Evolutionary conservation across 2,888 invertebrate species (phyloP).

Genomic region (Epistrophe eligans): DNA sequence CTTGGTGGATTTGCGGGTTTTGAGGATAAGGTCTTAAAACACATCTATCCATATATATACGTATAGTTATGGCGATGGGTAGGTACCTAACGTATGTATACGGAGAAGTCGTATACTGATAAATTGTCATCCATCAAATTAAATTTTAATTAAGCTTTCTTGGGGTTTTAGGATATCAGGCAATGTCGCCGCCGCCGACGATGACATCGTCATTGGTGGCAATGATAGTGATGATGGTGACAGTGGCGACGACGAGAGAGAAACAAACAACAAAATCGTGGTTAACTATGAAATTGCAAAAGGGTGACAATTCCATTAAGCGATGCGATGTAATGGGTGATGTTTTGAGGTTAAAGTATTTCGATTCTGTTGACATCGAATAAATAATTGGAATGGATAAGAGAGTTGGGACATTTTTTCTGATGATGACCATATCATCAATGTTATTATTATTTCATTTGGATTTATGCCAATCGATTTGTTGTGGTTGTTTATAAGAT

Average conservation of each 20-base stretch:
- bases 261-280: slow-evolving; percentile 35
- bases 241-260: not conserved
- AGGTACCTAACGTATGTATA: too few species aligned
- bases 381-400: slow-evolving; percentile 25
- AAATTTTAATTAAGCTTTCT: slow-evolving; percentile 69
- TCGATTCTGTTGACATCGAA: slow-evolving; percentile 14
- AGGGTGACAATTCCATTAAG: slow-evolving; percentile 28
- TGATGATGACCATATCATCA: not conserved
- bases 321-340: slow-evolving; percentile 1
- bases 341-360: slow-evolving; percentile 25
- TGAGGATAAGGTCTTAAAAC: slow-evolving; percentile 35
- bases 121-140: slow-evolving; percentile 69
- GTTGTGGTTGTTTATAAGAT: not conserved
- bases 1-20: slow-evolving; percentile 52
- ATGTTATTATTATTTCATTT: not conserved
- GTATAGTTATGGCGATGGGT: not conserved
- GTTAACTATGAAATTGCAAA: slow-evolving; percentile 34
- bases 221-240: not conserved
- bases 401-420: slow-evolving; percentile 5
- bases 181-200: not conserved
- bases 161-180: slow-evolving; percentile 14
- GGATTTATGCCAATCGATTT: slow-evolving; percentile 11
- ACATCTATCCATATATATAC: slow-evolving; percentile 38
- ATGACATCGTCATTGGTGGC: too few species aligned
- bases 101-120: slow-evolving; percentile 37